Evolutionary conservation across 2,113 vertebrate species (phyloP).

Genomic region (Hippocampus comes): DNA sequence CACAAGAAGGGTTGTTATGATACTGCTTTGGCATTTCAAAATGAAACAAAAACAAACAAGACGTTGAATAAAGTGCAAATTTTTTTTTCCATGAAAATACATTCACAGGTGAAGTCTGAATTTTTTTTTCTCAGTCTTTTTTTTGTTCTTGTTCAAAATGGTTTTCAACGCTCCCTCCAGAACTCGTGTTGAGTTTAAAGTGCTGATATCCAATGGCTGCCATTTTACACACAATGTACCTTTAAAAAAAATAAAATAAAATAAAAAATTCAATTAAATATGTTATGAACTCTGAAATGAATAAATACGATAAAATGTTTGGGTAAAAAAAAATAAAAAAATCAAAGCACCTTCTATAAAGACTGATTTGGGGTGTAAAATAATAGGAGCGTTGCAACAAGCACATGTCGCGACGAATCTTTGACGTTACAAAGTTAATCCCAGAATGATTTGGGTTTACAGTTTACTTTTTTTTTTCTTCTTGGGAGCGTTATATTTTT

Average conservation of each 20-base stretch:
- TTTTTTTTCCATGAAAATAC: slow-evolving; percentile 68
- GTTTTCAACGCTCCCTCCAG: slow-evolving; percentile 46
- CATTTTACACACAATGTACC: not conserved
- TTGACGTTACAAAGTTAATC: no score
- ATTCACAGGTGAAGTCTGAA: slow-evolving; percentile 78
- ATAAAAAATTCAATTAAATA: not conserved
- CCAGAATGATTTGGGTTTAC: no score
- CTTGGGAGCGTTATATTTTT: no score
- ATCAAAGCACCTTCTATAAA: not conserved
- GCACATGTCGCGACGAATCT: no score
- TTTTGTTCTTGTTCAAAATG: slow-evolving; percentile 72
- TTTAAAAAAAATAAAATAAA: not conserved
- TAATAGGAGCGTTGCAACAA: no score
- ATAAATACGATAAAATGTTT: not conserved
- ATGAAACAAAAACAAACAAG: slow-evolving; percentile 18
- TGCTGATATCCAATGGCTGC: slow-evolving; percentile 70
- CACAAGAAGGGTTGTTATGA: slow-evolving; percentile 71
- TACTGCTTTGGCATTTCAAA: slow-evolving; percentile 90
- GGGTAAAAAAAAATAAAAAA: not conserved
- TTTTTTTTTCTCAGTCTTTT: slow-evolving; percentile 67
- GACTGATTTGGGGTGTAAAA: no score
- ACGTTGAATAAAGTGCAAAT: slow-evolving; percentile 87
- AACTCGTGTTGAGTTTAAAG: slow-evolving; percentile 78
- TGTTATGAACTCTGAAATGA: not conserved
- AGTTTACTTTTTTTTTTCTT: no score